Conservation (phyloP, 2,888 invertebrate genomes). For the Polydrusus cervinus region DNA sequence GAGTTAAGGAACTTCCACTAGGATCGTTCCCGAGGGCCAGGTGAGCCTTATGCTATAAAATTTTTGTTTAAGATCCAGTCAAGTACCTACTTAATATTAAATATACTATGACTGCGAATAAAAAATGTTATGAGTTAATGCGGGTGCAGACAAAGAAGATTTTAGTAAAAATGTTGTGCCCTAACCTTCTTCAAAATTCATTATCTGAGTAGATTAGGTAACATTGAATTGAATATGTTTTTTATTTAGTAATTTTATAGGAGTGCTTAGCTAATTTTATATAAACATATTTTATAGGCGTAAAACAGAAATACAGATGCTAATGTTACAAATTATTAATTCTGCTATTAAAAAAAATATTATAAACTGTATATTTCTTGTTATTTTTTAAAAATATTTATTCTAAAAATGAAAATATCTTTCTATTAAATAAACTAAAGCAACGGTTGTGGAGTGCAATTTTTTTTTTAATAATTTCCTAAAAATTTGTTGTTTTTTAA, state of each 20-base stretch:
- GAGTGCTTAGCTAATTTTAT: too few relatives aligned
- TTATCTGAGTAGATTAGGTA: too few relatives aligned
- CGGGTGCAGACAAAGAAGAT: too few relatives aligned
- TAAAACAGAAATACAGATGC: too few relatives aligned
- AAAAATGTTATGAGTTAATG: too few relatives aligned
- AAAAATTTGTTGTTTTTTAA: conserved; percentile 22
- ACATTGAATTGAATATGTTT: too few relatives aligned
- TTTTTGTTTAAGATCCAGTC: conserved; percentile 21
- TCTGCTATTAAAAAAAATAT: too few relatives aligned
- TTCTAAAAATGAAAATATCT: conserved; percentile 18
- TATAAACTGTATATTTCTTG: conserved; percentile 22
- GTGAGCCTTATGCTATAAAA: conserved; percentile 42
- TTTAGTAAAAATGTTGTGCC: too few relatives aligned
- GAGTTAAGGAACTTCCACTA: conserved; percentile 45
- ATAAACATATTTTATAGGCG: too few relatives aligned
- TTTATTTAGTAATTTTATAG: not conserved
- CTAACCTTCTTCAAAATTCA: too few relatives aligned
- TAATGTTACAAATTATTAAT: too few relatives aligned
- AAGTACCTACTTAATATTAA: conserved; percentile 3
- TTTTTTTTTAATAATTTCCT: conserved; percentile 31
- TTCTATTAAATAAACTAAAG: conserved; percentile 19
- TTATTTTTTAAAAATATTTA: conserved; percentile 20
- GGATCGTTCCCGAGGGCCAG: conserved; percentile 41
- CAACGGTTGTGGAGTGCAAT: conserved; percentile 11
- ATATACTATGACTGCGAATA: not conserved